Percentiles rank a stretch among this genome's conserved stretches.
Conservation (phyloP, 2,888 invertebrate genomes). For the Acronicta alni region DNA sequence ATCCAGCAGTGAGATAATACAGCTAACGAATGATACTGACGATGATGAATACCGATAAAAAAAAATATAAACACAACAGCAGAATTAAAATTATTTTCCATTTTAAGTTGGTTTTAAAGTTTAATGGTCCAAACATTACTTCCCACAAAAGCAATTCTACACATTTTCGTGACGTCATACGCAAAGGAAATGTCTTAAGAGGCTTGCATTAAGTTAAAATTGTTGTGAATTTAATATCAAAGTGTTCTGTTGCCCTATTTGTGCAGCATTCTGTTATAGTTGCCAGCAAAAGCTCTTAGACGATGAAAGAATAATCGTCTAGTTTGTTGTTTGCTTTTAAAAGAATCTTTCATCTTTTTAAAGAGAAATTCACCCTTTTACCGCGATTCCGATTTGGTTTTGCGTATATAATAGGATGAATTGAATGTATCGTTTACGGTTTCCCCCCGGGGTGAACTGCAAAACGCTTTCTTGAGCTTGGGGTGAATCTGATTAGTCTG, state of each 20-base stretch:
- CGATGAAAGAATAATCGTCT: conserved; percentile 48
- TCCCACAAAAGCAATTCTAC: not conserved
- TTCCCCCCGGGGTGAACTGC: conserved; percentile 6
- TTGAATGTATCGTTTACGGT: conserved; percentile 34
- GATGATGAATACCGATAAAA: no score
- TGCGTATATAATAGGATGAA: conserved; percentile 44
- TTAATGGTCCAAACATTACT: conserved; percentile 2
- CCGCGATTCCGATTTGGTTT: conserved; percentile 26
- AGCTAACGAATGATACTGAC: no score
- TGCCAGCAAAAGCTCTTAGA: conserved; percentile 45
- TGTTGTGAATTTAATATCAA: conserved; percentile 7
- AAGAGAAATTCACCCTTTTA: conserved; percentile 51
- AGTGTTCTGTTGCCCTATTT: conserved; percentile 26
- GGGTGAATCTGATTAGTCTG: conserved; percentile 18
- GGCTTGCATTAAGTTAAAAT: conserved; percentile 19
- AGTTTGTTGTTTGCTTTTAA: conserved; percentile 37
- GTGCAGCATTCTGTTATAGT: conserved; percentile 36
- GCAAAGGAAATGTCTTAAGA: conserved; percentile 2
- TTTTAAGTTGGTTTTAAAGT: no score
- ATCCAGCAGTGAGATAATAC: no score
- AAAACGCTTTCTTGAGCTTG: conserved; percentile 9
- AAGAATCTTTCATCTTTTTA: conserved; percentile 47
- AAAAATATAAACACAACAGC: no score
- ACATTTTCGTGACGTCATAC: not conserved
- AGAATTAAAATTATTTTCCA: no score